Conservation (phyloP, 2,797 vertebrate genomes). For the Masticophis lateralis region DNA sequence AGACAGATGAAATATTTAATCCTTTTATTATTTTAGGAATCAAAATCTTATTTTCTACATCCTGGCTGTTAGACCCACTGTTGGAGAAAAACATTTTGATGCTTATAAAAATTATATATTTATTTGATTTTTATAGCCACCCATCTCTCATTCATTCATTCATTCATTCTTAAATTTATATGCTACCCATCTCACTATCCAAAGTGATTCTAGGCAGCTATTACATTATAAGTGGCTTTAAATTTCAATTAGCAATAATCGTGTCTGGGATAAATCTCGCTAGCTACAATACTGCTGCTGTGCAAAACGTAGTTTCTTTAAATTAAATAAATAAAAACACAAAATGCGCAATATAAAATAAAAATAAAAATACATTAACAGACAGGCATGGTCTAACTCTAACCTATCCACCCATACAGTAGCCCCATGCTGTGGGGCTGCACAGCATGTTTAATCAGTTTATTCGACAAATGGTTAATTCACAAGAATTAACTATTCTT, state of each 20-base stretch:
- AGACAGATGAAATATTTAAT: not conserved
- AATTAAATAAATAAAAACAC: not conserved
- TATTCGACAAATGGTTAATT: not conserved
- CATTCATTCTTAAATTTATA: too few species aligned
- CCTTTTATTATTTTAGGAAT: not conserved
- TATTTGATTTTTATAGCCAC: not conserved
- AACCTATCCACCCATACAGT: not conserved
- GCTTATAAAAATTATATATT: not conserved
- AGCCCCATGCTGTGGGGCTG: not conserved
- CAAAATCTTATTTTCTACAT: not conserved
- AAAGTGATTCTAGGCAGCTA: too few species aligned
- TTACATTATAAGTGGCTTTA: not conserved
- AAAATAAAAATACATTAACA: not conserved
- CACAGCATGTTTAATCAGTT: not conserved
- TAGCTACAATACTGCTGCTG: too few species aligned
- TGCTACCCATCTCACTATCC: not conserved
- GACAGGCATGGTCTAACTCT: not conserved
- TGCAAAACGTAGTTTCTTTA: too few species aligned
- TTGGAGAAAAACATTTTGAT: not conserved
- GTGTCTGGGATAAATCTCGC: too few species aligned
- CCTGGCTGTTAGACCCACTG: not conserved
- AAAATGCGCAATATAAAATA: not conserved
- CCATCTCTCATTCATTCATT: not conserved
- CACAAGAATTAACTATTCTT: not conserved
- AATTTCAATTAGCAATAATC: too few species aligned